A percentile compares a stretch with the other conserved stretches of the same genome.
phyloP scores from a whole-genome alignment of 2,113 vertebrate species.

The Amphiprion percula region DNA sequence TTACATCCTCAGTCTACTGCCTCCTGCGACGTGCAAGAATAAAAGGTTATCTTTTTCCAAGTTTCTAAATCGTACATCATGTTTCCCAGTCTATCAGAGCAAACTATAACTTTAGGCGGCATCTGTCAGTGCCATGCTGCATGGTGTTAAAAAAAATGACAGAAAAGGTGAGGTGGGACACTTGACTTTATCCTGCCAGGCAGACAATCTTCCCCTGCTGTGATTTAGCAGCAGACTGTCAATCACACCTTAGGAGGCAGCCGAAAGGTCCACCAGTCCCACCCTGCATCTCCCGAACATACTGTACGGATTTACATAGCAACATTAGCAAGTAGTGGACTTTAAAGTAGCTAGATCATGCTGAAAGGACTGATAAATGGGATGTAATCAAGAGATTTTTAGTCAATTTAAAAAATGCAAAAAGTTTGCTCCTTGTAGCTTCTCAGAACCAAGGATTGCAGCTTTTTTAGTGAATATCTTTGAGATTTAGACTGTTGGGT shows the following conservation, averaged over 20 bases:
- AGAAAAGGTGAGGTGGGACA: slow-evolving; percentile 63
- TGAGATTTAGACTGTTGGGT: too few species aligned
- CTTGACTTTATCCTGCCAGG: slow-evolving; percentile 32
- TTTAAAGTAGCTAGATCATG: not conserved
- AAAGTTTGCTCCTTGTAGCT: too few species aligned
- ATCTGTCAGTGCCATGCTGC: slow-evolving; percentile 15
- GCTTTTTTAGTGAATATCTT: too few species aligned
- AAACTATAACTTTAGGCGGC: slow-evolving; percentile 1
- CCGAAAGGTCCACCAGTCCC: slow-evolving; percentile 6
- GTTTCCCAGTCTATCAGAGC: not conserved
- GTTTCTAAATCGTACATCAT: not conserved
- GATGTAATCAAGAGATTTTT: too few species aligned
- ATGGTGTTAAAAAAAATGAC: slow-evolving; percentile 43
- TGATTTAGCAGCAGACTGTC: slow-evolving; percentile 38
- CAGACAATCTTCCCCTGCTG: slow-evolving; percentile 38
- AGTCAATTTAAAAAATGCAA: too few species aligned
- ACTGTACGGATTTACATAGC: not conserved
- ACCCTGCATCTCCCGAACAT: not conserved
- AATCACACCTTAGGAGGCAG: slow-evolving; percentile 23
- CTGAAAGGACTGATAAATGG: not conserved
- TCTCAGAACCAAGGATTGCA: too few species aligned
- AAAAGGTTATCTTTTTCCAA: too few species aligned
- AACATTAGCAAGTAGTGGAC: not conserved
- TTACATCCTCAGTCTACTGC: too few species aligned
- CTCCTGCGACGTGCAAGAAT: not conserved